phyloP scores from a whole-genome alignment of 2,113 vertebrate genomes.

The Alethe diademata region DNA sequence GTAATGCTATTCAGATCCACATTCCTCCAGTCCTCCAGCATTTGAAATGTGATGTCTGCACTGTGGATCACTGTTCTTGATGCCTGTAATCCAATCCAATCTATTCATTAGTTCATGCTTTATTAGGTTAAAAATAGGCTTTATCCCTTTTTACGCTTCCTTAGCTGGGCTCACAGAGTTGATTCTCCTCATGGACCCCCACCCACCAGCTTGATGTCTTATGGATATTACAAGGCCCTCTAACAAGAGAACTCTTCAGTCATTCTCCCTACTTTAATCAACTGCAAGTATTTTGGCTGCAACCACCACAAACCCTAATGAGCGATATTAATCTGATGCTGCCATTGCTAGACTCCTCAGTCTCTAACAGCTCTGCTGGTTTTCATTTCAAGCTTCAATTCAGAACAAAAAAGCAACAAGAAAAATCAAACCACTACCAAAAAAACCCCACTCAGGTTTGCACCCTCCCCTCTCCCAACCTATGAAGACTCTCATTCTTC shows the following conservation, averaged over 20 bases:
- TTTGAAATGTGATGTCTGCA: constrained; percentile 99
- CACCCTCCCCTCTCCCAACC: neutral
- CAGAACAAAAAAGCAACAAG: neutral
- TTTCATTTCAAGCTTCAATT: neutral
- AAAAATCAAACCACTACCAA: neutral
- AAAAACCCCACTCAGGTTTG: neutral
- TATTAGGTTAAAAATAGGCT: constrained; percentile 27
- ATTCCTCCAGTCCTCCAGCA: constrained; percentile 99
- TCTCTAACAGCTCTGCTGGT: neutral
- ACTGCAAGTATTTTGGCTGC: neutral
- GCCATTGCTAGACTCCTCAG: neutral
- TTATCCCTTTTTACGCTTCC: constrained; percentile 38
- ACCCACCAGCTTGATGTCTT: neutral
- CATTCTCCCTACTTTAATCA: neutral
- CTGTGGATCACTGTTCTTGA: constrained; percentile 99
- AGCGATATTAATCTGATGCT: neutral
- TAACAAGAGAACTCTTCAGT: neutral
- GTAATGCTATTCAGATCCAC: constrained; percentile 98
- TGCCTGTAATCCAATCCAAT: constrained; percentile 81
- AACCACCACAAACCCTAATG: neutral
- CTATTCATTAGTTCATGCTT: constrained; percentile 52
- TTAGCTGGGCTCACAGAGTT: neutral
- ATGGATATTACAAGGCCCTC: neutral
- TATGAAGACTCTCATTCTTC: neutral
- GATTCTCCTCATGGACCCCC: neutral